Base-by-base conservation (phyloP, 2,888 invertebrate genomes). In the Epistrophella euchroma region DNA sequence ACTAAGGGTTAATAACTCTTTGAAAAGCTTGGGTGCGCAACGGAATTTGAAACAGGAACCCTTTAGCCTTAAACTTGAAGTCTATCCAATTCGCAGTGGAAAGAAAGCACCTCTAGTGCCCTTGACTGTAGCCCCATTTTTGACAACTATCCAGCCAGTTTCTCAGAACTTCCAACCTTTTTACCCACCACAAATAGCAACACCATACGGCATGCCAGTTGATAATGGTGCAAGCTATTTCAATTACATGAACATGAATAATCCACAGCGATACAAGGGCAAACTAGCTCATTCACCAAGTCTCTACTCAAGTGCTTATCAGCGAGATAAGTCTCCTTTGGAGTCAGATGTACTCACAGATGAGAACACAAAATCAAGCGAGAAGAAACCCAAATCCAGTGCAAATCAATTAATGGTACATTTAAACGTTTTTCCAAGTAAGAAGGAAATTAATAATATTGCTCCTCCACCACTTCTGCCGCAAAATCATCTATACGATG, bases 1-100 rank as follows among this genome's bases (percentile, higher is more conserved):
- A 10, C 15, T 82, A 4, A 62, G 37, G 9, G 72, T 45, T 35
- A 87, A 80, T 52, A 78, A 43, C 55, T 83, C 75, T 9, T 25
- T 77, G 19, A 73, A 74, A 11, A 7, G 17, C 4, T 43, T 70
- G 4, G 73, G 52, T 0, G 52, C 47, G 13, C 58, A 90, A 4
- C 88, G 88, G 0, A 90, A 90, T 13, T 81, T 89, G 9, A 91
- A 91, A 56, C 88, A 90, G 62, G 93, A 94, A 88, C 95, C 95
- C 0, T 94, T 95, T 78, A 95, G 95, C 88, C 93, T 95, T 0
- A 94, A 95, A 93, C 90, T 95, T 28, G 95, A 95, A 88, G 94
- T 95, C 72, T 95, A 94, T 91, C 95, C 95, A 0, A 92, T 95
- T 60, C 92, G 93, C 60, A 92, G 93, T 15, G 91, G 91, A 55